phyloP scores from a whole-genome alignment of 30 jellyfish, hydroid and myxozoan species.

The Turritopsis rubra region DNA sequence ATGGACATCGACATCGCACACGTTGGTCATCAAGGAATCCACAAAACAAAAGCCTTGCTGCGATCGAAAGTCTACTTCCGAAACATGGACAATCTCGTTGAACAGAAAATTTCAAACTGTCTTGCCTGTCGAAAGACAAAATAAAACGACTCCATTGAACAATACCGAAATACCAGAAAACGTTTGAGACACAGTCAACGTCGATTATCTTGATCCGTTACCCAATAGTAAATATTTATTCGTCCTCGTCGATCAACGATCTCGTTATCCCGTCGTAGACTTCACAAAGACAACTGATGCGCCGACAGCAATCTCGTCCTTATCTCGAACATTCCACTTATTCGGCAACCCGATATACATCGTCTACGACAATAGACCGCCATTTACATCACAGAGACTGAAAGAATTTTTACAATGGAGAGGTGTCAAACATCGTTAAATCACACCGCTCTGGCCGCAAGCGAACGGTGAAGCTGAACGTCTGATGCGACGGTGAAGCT shows the following conservation, averaged over 20 bases:
- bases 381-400: slow-evolving; percentile 29
- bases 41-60: slow-evolving; percentile 7
- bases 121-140: slow-evolving; percentile 6
- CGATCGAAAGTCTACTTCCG: slow-evolving; percentile 16
- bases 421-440: slow-evolving; percentile 17
- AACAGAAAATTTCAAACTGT: background rate
- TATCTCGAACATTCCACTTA: background rate
- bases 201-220: no score
- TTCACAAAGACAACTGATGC: no score
- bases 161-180: no score
- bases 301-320: background rate
- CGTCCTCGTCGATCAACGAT: no score
- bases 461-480: slow-evolving; percentile 40
- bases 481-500: slow-evolving; percentile 37
- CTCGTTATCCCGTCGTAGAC: no score
- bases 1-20: background rate
- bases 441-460: slow-evolving; percentile 48
- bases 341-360: slow-evolving; percentile 1
- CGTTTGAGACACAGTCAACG: no score
- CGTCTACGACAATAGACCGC: slow-evolving; percentile 42
- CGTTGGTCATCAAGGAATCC: slow-evolving; percentile 14
- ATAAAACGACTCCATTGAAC: background rate
- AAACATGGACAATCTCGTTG: slow-evolving; percentile 16
- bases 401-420: slow-evolving; percentile 7
- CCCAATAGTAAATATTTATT: no score